These are phyloP conservation scores for Trissolcus japonicus DNA, from an alignment of 2,888 invertebrate species.

Conservation along the genomic window DNA sequence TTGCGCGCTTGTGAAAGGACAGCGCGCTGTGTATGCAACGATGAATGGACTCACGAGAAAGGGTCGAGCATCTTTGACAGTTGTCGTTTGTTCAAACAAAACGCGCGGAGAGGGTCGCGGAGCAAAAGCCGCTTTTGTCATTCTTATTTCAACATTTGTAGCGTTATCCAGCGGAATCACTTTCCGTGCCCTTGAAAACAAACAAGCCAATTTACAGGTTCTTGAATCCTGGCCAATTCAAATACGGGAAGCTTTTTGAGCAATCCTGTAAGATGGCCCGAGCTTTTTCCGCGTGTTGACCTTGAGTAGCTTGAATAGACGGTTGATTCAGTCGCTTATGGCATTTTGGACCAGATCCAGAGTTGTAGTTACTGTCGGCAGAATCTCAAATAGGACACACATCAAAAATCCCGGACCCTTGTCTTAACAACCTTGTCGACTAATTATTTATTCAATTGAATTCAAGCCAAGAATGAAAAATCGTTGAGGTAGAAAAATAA, in stretches of 20 bases:
- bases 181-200: conserved; percentile 29
- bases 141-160: conserved; percentile 1
- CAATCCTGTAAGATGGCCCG: conserved; percentile 2
- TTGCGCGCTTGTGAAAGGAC: not conserved
- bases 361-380: conserved; percentile 1
- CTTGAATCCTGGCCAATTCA: conserved; percentile 15
- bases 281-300: conserved; percentile 16
- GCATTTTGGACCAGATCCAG: conserved; percentile 17
- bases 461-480: not conserved
- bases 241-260: conserved; percentile 9
- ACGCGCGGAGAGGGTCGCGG: not conserved
- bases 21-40: conserved; percentile 9
- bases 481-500: not conserved
- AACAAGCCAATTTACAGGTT: conserved; percentile 28
- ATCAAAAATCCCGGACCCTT: not conserved
- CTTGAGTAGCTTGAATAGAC: conserved; percentile 6
- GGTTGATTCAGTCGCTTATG: conserved; percentile 5
- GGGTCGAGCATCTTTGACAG: conserved; percentile 13
- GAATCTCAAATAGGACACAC: too few relatives aligned
- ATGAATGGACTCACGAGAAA: conserved; percentile 18
- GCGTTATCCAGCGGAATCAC: not conserved
- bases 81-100: conserved; percentile 19
- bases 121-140: conserved; percentile 6
- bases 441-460: conserved; percentile 2
- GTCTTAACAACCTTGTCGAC: not conserved